Evolutionary conservation across 1,140 invertebrate species (phyloP), one percentile per base, ranked within the genome.

Genomic region (Chironomus tepperi): DNA sequence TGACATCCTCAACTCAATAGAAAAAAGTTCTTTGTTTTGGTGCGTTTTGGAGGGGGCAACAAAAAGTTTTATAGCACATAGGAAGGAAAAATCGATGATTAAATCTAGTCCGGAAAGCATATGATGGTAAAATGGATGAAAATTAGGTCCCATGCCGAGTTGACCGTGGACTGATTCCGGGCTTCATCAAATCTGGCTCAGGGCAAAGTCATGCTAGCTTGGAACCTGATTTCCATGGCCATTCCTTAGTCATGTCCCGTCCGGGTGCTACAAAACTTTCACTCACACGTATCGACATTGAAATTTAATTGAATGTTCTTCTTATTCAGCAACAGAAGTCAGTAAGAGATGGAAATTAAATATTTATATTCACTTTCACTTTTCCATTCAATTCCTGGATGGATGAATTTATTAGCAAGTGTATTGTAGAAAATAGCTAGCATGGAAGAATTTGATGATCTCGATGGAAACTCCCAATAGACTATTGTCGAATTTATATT

Each of bases 341-440:
- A 57, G 47, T 5, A 57, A 15, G n/a, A 57, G 47, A 57, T 57
- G 47, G n/a, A 57, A 57, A 57, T 57, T 57, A 57, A 57, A 57
- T 57, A 57, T 57, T 57, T 57, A 57, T 57, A 57, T 57, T 57
- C 47, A 57, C 47, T 57, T 57, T 57, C 47, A 57, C 47, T 57
- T 57, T 3, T 3, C 47, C 47, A 57, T 34, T 34, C 24, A 34
- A n/a, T 34, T 34, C 24, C 24, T 34, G 24, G 24, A 34, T 34
- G 24, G 24, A 34, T 34, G 24, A 34, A 34, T 34, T 34, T 34
- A 34, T 57, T 57, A 57, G 47, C 47, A n/a, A 34, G 47, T 57
- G 47, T 57, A 57, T 57, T 57, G 47, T 57, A 12, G 8, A 57
- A 57, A 57, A 57, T 57, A 57, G n/a, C 47, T 57, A 57, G 47